Evolutionary conservation across 2,888 invertebrate species (phyloP).

Genomic region (Loripinus fragilis): DNA sequence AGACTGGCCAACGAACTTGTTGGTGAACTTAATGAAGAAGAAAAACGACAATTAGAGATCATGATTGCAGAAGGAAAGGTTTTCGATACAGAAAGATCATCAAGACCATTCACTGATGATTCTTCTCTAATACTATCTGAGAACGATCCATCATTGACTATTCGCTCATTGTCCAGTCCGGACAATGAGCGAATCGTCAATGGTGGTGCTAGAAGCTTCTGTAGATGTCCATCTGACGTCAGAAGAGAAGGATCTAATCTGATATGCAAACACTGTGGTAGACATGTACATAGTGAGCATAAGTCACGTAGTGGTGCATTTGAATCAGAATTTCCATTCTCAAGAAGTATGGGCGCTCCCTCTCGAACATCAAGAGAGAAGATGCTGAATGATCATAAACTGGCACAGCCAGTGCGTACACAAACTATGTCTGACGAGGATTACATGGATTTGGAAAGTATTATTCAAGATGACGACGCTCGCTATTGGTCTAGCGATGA

Average conservation of each 20-base stretch:
- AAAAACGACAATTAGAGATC: constrained; percentile 25
- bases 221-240: constrained; percentile 40
- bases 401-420: neutral
- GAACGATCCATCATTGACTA: neutral
- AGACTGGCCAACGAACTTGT: constrained; percentile 10
- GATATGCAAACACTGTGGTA: constrained; percentile 45
- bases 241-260: constrained; percentile 29
- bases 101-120: constrained; percentile 32
- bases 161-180: neutral
- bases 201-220: constrained; percentile 35
- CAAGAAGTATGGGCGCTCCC: neutral
- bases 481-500: constrained; percentile 53
- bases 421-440: constrained; percentile 46
- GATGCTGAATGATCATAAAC: constrained; percentile 19
- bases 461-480: constrained; percentile 54
- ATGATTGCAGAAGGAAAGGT: constrained; percentile 29
- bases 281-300: constrained; percentile 19
- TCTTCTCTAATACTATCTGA: constrained; percentile 26
- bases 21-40: constrained; percentile 23
- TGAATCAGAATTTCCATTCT: constrained; percentile 20
- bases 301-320: constrained; percentile 16
- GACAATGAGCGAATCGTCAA: neutral
- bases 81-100: constrained; percentile 28
- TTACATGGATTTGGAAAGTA: constrained; percentile 52
- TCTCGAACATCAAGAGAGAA: constrained; percentile 28